Percentiles rank a stretch among this genome's conserved stretches.
Evolutionary conservation across 2,113 vertebrate genomes (phyloP).

Genomic region (Hippocampus zosterae): DNA sequence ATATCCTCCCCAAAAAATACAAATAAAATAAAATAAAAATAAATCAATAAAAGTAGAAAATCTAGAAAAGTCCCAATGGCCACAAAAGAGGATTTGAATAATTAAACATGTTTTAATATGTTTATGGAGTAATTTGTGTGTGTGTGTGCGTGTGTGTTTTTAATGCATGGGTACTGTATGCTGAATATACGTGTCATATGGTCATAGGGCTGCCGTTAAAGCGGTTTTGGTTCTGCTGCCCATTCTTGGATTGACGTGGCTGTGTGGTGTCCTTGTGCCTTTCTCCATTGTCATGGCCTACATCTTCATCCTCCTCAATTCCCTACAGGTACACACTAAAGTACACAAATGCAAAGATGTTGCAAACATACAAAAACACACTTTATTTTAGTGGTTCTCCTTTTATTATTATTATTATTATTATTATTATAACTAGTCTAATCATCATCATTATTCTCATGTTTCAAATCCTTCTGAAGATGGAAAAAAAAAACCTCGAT

Average conservation of each 20-base stretch:
- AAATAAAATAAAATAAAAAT: slow-evolving; percentile 11
- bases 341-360: neutral
- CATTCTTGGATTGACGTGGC: slow-evolving; percentile 77
- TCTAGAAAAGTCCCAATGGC: slow-evolving; percentile 2
- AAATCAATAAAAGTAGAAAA: slow-evolving; percentile 2
- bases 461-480: neutral
- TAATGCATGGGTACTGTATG: neutral
- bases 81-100: slow-evolving; percentile 10
- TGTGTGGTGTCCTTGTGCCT: slow-evolving; percentile 74
- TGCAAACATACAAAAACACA: slow-evolving; percentile 2
- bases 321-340: slow-evolving; percentile 68
- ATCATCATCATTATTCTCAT: no score
- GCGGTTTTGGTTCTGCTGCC: slow-evolving; percentile 76
- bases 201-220: slow-evolving; percentile 73
- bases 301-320: slow-evolving; percentile 77
- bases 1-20: slow-evolving; percentile 19
- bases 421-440: neutral
- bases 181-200: slow-evolving; percentile 16
- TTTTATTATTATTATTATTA: neutral
- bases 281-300: slow-evolving; percentile 76
- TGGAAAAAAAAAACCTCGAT: neutral
- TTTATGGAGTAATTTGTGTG: slow-evolving; percentile 2
- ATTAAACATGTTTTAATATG: slow-evolving; percentile 4
- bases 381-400: neutral
- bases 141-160: neutral